These are phyloP conservation scores for Pangasius krempfi DNA, from an alignment of 2,797 vertebrate species.

Conservation along the genomic window DNA sequence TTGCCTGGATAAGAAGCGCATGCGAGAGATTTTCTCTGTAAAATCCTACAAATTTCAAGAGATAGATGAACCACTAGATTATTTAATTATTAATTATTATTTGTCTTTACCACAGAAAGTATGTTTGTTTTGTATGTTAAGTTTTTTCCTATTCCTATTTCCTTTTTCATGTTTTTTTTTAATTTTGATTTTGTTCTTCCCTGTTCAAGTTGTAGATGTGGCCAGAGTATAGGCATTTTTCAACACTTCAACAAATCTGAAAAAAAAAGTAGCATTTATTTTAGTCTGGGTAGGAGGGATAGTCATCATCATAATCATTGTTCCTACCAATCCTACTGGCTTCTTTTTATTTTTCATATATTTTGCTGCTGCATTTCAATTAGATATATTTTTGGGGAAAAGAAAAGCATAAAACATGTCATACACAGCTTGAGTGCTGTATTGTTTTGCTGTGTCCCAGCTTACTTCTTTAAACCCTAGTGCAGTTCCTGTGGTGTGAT, in stretches of 20 bases:
- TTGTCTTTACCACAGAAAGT: conserved; percentile 17
- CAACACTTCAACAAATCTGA: background rate
- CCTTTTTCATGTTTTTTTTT: no score
- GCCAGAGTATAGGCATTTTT: background rate
- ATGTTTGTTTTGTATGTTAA: background rate
- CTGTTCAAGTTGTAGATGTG: background rate
- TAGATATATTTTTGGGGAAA: background rate
- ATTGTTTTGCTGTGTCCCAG: background rate
- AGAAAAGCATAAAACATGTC: background rate
- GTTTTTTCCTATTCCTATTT: no score
- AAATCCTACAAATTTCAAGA: conserved; percentile 11
- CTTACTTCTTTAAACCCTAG: background rate
- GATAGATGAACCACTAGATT: conserved; percentile 36
- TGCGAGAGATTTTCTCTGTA: conserved; percentile 32
- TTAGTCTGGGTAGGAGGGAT: background rate
- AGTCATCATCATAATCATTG: background rate
- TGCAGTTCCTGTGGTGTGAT: background rate
- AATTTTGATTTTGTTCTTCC: background rate
- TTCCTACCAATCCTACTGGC: background rate
- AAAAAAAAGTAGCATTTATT: background rate
- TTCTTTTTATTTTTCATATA: background rate
- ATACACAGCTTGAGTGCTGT: background rate
- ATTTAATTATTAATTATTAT: no score
- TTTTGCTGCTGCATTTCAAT: background rate
- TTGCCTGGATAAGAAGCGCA: background rate